phyloP scores from a whole-genome alignment of 1,140 invertebrate species.

The Diabrotica undecimpunctata region DNA sequence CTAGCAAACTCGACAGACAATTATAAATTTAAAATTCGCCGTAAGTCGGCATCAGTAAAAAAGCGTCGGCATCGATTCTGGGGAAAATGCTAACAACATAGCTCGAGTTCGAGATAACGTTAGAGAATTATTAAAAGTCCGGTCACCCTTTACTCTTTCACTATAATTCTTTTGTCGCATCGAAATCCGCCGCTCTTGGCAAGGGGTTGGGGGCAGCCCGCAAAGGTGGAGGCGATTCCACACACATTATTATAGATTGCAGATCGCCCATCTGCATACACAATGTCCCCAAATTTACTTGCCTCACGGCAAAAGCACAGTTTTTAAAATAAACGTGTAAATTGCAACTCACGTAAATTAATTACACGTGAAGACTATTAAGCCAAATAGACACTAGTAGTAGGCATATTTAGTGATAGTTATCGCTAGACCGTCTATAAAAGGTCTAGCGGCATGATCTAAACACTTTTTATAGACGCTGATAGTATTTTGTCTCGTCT shows the following conservation, averaged over 20 bases:
- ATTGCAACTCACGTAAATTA: no score
- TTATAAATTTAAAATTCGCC: slow-evolving; percentile 16
- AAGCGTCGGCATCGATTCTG: no score
- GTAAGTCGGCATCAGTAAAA: neutral
- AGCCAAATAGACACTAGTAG: no score
- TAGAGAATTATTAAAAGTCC: slow-evolving; percentile 35
- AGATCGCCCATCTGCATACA: slow-evolving; percentile 5
- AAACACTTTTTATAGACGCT: no score
- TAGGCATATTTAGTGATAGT: no score
- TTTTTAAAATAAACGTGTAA: no score
- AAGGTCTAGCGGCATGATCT: no score
- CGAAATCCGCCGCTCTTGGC: slow-evolving; percentile 16
- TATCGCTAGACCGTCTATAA: no score
- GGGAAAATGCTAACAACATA: slow-evolving; percentile 25
- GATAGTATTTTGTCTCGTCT: no score
- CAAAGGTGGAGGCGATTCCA: neutral
- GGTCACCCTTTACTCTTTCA: slow-evolving; percentile 33
- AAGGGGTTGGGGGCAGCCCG: slow-evolving; percentile 4
- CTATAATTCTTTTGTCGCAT: slow-evolving; percentile 33
- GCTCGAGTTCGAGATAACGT: slow-evolving; percentile 28
- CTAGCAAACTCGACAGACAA: neutral
- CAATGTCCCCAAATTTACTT: no score
- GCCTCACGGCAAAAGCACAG: no score
- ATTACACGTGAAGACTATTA: no score
- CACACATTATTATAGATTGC: slow-evolving; percentile 21